Evolutionary conservation across 2,113 vertebrate species (phyloP).

Genomic region (Uria aalge): DNA sequence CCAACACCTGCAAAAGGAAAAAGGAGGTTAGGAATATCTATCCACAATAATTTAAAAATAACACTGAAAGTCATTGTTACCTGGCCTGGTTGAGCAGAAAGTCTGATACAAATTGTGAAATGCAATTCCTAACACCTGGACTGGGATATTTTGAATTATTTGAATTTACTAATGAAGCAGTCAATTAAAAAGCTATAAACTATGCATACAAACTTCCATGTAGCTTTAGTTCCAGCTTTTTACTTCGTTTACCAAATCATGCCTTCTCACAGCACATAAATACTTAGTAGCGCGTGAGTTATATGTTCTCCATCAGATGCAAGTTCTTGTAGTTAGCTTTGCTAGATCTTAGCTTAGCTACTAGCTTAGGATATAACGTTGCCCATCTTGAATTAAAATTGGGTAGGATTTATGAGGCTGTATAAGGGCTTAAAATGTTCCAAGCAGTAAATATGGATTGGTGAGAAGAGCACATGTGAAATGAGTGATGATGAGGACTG

Average conservation of each 20-base stretch:
- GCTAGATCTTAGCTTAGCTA: background rate
- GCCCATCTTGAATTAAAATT: background rate
- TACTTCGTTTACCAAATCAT: background rate
- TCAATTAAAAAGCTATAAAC: background rate
- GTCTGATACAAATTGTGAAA: background rate
- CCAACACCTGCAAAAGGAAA: background rate
- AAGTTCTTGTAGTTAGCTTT: background rate
- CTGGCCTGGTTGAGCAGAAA: background rate
- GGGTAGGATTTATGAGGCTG: constrained; percentile 14
- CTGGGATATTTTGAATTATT: background rate
- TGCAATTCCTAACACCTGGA: background rate
- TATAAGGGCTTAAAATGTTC: background rate
- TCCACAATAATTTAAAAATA: background rate
- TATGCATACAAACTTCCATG: background rate
- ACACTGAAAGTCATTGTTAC: background rate
- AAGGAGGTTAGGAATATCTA: background rate
- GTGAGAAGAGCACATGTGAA: background rate
- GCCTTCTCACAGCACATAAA: background rate
- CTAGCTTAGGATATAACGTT: background rate
- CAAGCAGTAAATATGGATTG: constrained; percentile 23
- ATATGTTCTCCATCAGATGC: background rate
- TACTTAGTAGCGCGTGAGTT: background rate
- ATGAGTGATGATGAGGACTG: background rate
- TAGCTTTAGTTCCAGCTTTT: background rate
- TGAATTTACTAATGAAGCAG: background rate